Evolutionary conservation across 2,888 invertebrate genomes (phyloP).

Genomic region (Ditylenchus weischeri): DNA sequence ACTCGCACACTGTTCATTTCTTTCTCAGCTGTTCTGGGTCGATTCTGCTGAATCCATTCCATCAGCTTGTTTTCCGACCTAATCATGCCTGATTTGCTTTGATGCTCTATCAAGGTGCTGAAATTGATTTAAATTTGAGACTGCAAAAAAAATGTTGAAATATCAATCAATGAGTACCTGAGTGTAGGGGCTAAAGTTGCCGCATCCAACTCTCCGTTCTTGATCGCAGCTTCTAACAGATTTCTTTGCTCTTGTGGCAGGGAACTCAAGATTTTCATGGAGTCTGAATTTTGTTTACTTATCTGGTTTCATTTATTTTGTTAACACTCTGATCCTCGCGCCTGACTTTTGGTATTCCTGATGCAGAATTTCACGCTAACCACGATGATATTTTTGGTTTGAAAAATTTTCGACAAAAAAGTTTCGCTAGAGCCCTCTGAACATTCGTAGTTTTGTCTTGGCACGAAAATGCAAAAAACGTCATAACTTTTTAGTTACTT

Average conservation of each 20-base stretch:
- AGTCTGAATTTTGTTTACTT: not conserved
- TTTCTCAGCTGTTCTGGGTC: constrained; percentile 40
- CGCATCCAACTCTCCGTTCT: constrained; percentile 48
- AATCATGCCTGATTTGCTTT: constrained; percentile 29
- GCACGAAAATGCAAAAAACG: no score
- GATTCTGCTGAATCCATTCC: constrained; percentile 55
- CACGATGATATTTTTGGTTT: no score
- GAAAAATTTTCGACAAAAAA: no score
- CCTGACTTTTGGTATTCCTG: no score
- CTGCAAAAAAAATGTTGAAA: not conserved
- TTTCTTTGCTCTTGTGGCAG: constrained; percentile 37
- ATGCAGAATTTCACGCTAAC: no score
- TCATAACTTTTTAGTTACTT: no score
- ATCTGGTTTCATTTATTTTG: not conserved
- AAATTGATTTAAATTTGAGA: constrained; percentile 2
- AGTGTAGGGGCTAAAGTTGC: constrained; percentile 35
- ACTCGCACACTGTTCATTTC: constrained; percentile 28
- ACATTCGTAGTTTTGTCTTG: no score
- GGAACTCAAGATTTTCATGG: constrained; percentile 9
- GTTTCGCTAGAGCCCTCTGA: no score
- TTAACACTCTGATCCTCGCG: no score
- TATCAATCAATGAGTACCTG: constrained; percentile 18
- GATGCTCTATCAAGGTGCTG: constrained; percentile 37
- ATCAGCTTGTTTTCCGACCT: constrained; percentile 49
- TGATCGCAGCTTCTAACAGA: constrained; percentile 46